Percentiles rank a stretch among this genome's conserved stretches.
Conservation (phyloP, 2,797 vertebrate species). For the Aratinga solstitialis region DNA sequence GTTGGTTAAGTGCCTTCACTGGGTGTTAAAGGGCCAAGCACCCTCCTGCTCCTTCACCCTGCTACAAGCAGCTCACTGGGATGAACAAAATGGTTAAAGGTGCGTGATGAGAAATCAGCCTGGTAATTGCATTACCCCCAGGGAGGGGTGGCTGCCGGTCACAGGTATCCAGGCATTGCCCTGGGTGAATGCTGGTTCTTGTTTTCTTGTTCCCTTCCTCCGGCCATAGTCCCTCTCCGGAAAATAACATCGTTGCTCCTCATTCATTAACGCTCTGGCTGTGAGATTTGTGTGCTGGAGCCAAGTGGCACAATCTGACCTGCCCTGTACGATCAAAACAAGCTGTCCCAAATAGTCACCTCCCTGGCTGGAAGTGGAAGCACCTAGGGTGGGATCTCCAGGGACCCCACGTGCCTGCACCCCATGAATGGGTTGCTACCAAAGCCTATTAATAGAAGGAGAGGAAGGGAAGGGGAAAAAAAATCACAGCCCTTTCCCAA, state of each 20-base stretch:
- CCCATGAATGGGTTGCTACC: background rate
- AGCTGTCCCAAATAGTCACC: background rate
- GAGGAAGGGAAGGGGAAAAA: background rate
- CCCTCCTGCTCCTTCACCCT: background rate
- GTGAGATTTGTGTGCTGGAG: background rate
- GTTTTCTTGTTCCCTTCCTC: background rate
- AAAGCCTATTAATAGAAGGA: background rate
- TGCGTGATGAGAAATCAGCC: background rate
- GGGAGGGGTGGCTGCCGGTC: background rate
- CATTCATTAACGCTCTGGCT: background rate
- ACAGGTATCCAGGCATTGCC: background rate
- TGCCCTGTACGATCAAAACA: background rate
- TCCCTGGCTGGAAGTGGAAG: background rate
- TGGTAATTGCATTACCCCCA: background rate
- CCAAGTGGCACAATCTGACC: background rate
- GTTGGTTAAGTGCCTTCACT: background rate
- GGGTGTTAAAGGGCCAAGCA: background rate
- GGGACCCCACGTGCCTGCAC: fast-evolving
- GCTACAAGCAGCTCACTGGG: background rate
- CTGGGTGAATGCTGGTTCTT: background rate
- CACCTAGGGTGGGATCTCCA: background rate
- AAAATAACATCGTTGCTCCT: background rate
- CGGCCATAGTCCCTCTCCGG: fast-evolving
- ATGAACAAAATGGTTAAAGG: background rate
- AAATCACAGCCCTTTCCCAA: background rate